Evolutionary conservation across 1,140 invertebrate genomes (phyloP), one percentile per base, ranked within the genome.

Genomic region (Pseudoatta argentina): DNA sequence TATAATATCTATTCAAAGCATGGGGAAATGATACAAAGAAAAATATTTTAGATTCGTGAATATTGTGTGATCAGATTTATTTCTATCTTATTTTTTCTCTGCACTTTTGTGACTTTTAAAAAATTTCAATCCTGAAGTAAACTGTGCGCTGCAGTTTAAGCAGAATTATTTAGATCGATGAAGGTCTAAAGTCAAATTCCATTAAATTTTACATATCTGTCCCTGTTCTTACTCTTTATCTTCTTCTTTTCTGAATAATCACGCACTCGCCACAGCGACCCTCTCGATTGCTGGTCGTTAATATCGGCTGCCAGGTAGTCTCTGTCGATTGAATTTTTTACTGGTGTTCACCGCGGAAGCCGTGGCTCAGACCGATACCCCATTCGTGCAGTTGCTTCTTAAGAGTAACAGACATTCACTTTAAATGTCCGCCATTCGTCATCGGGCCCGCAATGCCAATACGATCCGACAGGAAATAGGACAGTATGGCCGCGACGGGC

Each of bases 261-360:
- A 85, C 81, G 66, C 59, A 72, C 85, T 86, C 88, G 87, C 79
- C 88, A 76, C 51, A 87, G 67, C 83, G 87, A 86, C 72, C 81
- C 71, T 77, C 73, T 75, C 87, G 75, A 91, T 92, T 87, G 89
- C 86, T 53, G 67, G 86, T 92, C 92, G 91, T 93, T 93, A 92
- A 93, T 93, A 92, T 90, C 63, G 86, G 86, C 55, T 71, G 48
- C 83, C 88, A 81, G 87, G 69, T 86, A 89, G 83, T 86, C 87
- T 86, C 85, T 85, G 85, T 85, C 87, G 89, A 91, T 91, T 90
- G 73, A 88, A 88, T 91, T 88, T 91, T 91, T 91, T 91, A 90
- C 86, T 44, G 55, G 18, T 85, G 30, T 39, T 55, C 44, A 63
- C 61, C 64, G 78, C 79, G 61, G 67, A 64, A 90, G 89, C 89